phyloP scores from a whole-genome alignment of 1,140 invertebrate species.

The Lasaia peninsularis region DNA sequence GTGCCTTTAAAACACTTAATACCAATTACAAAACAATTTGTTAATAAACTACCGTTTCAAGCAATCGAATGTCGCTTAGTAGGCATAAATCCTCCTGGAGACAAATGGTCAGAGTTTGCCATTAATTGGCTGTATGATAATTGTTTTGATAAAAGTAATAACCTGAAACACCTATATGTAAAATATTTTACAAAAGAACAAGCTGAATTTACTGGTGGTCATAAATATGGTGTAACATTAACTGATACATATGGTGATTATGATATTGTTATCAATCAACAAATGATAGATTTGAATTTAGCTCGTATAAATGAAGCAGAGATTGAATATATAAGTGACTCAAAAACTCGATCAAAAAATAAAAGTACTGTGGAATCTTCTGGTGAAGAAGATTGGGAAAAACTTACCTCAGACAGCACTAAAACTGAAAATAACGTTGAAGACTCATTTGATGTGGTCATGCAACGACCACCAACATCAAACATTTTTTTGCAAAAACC shows the following conservation, averaged over 20 bases:
- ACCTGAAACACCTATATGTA: slow-evolving; percentile 50
- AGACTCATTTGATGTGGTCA: slow-evolving; percentile 4
- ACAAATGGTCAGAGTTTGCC: slow-evolving; percentile 54
- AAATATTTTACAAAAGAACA: slow-evolving; percentile 58
- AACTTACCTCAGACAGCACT: slow-evolving; percentile 11
- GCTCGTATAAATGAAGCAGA: slow-evolving; percentile 43
- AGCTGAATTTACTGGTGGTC: slow-evolving; percentile 49
- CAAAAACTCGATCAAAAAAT: slow-evolving; percentile 4
- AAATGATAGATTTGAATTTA: slow-evolving; percentile 55
- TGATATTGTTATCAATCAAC: slow-evolving; percentile 52
- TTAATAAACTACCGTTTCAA: slow-evolving; percentile 64
- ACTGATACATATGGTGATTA: slow-evolving; percentile 49
- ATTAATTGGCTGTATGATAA: slow-evolving; percentile 57
- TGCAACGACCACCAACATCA: neutral
- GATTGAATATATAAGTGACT: slow-evolving; percentile 38
- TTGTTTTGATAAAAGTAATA: slow-evolving; percentile 35
- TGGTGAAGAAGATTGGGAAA: slow-evolving; percentile 26
- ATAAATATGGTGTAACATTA: slow-evolving; percentile 60
- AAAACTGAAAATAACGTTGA: slow-evolving; percentile 10
- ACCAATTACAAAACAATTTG: slow-evolving; percentile 49
- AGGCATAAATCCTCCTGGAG: slow-evolving; percentile 47
- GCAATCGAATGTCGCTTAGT: slow-evolving; percentile 68
- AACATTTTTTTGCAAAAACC: slow-evolving; percentile 20
- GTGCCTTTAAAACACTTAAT: slow-evolving; percentile 39
- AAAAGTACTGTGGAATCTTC: slow-evolving; percentile 10